Conservation (phyloP, 2,888 invertebrate genomes). For the Drosophila algonquin region DNA sequence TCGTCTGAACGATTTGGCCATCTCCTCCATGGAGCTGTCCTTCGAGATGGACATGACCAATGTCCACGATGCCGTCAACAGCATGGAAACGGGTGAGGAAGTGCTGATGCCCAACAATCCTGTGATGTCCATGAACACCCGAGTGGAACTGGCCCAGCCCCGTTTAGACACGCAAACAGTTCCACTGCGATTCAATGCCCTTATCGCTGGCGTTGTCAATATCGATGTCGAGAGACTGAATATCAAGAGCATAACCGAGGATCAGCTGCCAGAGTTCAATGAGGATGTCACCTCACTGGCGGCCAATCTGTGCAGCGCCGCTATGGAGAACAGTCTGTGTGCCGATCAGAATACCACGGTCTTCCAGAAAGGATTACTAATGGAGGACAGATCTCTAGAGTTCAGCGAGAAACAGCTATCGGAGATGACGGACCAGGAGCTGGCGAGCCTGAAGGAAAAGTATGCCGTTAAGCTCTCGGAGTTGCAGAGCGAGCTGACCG, state of each 20-base stretch:
- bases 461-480: not conserved
- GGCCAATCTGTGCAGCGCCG: slow-evolving; percentile 76
- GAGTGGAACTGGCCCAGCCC: slow-evolving; percentile 47
- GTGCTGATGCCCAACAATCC: slow-evolving; percentile 14
- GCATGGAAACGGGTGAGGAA: not conserved
- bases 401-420: not conserved
- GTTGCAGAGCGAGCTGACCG: not conserved
- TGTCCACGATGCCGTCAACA: slow-evolving; percentile 62
- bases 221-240: slow-evolving; percentile 69
- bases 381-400: not conserved
- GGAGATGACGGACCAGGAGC: slow-evolving; percentile 3
- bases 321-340: slow-evolving; percentile 66
- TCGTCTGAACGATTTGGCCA: slow-evolving; percentile 63
- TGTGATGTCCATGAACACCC: slow-evolving; percentile 57
- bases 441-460: not conserved
- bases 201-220: slow-evolving; percentile 69
- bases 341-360: not conserved
- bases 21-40: slow-evolving; percentile 76
- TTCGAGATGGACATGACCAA: slow-evolving; percentile 80
- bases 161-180: slow-evolving; percentile 31
- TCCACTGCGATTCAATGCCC: slow-evolving; percentile 73
- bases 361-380: not conserved
- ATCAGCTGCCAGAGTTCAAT: slow-evolving; percentile 67
- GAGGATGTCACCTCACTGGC: slow-evolving; percentile 76
- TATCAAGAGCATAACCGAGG: slow-evolving; percentile 39